A percentile compares a stretch with the other conserved stretches of the same genome.
Conservation (phyloP, 2,113 vertebrate species). For the Lates calcarifer region DNA sequence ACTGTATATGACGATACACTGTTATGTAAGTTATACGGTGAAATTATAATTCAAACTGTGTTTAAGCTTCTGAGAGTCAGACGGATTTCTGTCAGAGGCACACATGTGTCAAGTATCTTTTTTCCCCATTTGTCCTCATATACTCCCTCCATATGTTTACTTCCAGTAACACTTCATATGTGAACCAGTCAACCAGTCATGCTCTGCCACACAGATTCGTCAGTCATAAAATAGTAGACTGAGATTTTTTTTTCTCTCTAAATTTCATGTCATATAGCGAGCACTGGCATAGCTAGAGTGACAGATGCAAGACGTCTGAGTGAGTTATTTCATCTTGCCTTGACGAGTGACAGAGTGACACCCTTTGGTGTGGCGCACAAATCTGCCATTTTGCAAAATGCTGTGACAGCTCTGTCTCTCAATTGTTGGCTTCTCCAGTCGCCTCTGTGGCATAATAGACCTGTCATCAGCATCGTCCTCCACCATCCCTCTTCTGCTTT, state of each 20-base stretch:
- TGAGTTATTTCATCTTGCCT: conserved; percentile 49
- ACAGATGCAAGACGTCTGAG: conserved; percentile 54
- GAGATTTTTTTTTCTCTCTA: neutral
- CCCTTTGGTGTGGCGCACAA: conserved; percentile 62
- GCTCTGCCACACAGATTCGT: neutral
- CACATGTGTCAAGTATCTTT: neutral
- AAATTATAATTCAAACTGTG: neutral
- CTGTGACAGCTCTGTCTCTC: conserved; percentile 67
- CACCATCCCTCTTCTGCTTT: conserved; percentile 54
- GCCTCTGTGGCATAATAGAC: conserved; percentile 71
- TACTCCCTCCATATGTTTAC: neutral
- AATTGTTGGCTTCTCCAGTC: conserved; percentile 59
- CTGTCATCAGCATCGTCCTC: conserved; percentile 72
- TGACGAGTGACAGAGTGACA: conserved; percentile 70
- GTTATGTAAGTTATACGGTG: neutral
- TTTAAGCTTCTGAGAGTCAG: neutral
- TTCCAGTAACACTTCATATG: conserved; percentile 5
- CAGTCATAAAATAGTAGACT: neutral
- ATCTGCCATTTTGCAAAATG: conserved; percentile 66
- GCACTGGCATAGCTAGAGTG: conserved; percentile 42
- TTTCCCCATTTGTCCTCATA: neutral
- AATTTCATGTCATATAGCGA: conserved; percentile 25
- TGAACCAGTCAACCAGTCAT: neutral
- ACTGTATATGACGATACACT: neutral
- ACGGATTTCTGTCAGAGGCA: neutral